phyloP scores from a whole-genome alignment of 1,140 invertebrate species.

The Lasioglossum baleicum region DNA sequence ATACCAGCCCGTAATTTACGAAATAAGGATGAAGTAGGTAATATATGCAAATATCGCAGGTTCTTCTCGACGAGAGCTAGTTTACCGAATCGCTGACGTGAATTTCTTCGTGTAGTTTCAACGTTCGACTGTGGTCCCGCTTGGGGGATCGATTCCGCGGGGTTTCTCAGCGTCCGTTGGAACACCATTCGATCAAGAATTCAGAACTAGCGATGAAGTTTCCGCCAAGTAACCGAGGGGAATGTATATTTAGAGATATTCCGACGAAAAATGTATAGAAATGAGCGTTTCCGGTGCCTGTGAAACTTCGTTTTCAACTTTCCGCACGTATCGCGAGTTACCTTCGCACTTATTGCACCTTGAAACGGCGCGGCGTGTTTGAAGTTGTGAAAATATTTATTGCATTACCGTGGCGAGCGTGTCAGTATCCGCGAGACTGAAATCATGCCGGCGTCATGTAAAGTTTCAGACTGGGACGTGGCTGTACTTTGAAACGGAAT shows the following conservation, averaged over 20 bases:
- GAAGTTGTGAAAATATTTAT: constrained; percentile 34
- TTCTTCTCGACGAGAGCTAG: constrained; percentile 30
- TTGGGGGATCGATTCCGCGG: constrained; percentile 46
- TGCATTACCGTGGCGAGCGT: not conserved
- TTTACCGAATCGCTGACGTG: constrained; percentile 40
- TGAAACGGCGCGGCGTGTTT: not conserved
- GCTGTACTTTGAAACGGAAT: not conserved
- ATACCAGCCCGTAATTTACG: not conserved
- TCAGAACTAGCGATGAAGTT: constrained; percentile 26
- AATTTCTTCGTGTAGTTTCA: constrained; percentile 45
- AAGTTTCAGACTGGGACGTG: not conserved
- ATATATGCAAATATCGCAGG: not conserved
- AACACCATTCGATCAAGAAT: constrained; percentile 52
- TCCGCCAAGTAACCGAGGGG: constrained; percentile 9
- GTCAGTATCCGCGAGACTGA: not conserved
- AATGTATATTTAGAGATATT: constrained; percentile 30
- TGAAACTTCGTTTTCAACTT: constrained; percentile 31
- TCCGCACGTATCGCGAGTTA: constrained; percentile 26
- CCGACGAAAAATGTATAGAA: constrained; percentile 12
- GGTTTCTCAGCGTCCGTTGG: constrained; percentile 31
- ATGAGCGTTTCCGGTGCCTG: not conserved
- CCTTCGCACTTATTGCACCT: constrained; percentile 20
- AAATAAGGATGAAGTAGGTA: not conserved
- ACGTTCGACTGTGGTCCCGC: constrained; percentile 36
- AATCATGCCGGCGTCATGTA: not conserved